phyloP scores from a whole-genome alignment of 2,113 vertebrate genomes.

The Aspidoscelis tigris region DNA sequence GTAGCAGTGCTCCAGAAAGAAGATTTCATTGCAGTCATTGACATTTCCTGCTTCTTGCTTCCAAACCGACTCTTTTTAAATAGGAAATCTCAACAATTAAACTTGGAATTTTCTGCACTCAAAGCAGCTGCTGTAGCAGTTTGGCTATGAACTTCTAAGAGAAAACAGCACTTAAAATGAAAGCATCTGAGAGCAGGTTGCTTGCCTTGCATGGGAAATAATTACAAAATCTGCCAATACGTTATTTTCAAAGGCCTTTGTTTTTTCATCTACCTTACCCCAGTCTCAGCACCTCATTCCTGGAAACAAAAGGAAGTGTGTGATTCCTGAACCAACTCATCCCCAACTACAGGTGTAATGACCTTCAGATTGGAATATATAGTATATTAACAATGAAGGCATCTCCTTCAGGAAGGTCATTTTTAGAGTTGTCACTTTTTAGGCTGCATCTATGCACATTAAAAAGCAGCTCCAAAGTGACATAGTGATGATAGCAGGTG shows the following conservation, averaged over 20 bases:
- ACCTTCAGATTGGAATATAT: neutral
- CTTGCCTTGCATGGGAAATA: accelerated
- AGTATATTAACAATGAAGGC: neutral
- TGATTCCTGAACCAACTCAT: neutral
- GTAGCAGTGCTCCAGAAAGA: neutral
- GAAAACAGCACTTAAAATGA: accelerated
- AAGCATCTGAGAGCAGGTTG: accelerated
- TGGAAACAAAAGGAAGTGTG: neutral
- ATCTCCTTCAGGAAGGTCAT: neutral
- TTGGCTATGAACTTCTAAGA: neutral
- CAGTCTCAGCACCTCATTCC: neutral
- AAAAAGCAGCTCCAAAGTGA: no score
- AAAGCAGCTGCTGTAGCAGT: neutral
- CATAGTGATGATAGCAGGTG: no score
- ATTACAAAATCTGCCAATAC: neutral
- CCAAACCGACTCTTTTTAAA: neutral
- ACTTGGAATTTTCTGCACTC: neutral
- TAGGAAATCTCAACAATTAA: neutral
- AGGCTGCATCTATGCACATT: no score
- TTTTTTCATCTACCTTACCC: neutral
- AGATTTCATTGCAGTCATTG: no score
- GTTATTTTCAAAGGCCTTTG: accelerated
- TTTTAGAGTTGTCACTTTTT: no score
- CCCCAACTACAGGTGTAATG: neutral
- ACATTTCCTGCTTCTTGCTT: neutral